These are phyloP conservation scores for Darevskia mixta DNA, from an alignment of 2,797 vertebrate species.

Conservation along the genomic window DNA sequence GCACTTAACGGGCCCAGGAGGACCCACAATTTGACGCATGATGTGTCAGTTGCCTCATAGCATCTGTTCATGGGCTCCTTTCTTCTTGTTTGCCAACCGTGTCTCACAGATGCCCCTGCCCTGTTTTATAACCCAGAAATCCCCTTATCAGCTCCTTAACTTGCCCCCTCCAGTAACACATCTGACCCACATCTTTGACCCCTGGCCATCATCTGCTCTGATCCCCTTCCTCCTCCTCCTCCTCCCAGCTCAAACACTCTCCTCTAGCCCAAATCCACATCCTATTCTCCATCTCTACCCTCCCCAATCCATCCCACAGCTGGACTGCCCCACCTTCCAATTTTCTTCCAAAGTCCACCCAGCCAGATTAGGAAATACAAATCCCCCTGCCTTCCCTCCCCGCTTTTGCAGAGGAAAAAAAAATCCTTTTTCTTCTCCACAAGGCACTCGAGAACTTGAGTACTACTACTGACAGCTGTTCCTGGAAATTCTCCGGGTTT, in stretches of 20 bases:
- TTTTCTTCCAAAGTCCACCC: background rate
- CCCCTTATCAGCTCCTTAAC: background rate
- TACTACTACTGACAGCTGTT: background rate
- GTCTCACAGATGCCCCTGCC: background rate
- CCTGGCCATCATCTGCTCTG: background rate
- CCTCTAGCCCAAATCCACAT: background rate
- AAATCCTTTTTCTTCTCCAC: background rate
- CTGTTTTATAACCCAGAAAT: no score
- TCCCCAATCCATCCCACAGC: background rate
- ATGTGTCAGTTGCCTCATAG: background rate
- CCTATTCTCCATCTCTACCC: fast-evolving
- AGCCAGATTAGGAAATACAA: background rate
- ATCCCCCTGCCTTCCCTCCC: background rate
- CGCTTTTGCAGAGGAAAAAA: background rate
- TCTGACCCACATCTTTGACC: background rate
- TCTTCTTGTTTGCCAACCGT: background rate
- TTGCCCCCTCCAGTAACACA: background rate
- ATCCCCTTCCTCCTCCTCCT: no score
- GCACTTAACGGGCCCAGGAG: background rate
- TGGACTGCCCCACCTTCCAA: background rate
- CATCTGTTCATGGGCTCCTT: background rate
- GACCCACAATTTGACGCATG: background rate
- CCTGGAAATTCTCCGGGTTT: background rate
- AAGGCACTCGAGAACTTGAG: background rate
- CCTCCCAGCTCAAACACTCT: no score